These are phyloP conservation scores for Cataglyphis cursor DNA, from an alignment of 2,888 invertebrate genomes.

Conservation along the genomic window DNA sequence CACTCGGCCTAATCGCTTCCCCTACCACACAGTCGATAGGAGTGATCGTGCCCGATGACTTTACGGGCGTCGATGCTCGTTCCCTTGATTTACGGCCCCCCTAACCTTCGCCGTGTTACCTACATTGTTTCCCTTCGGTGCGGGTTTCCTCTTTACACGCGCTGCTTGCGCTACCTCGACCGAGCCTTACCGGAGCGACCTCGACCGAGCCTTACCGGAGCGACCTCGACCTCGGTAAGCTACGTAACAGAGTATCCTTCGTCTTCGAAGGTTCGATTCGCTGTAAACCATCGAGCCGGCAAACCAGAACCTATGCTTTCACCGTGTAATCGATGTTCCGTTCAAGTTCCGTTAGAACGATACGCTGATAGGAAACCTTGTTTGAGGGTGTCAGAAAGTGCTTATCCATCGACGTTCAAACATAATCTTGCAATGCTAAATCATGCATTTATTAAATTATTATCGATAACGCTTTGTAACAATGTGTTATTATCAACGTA, in stretches of 20 bases:
- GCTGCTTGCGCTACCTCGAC: constrained; percentile 63
- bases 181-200: constrained; percentile 52
- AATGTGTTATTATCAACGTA: background rate
- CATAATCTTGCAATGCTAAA: constrained; percentile 9
- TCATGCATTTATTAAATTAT: constrained; percentile 35
- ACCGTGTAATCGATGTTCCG: constrained; percentile 53
- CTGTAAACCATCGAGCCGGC: constrained; percentile 44
- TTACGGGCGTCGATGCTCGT: constrained; percentile 85
- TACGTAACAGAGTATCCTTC: constrained; percentile 57
- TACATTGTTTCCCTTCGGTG: constrained; percentile 79
- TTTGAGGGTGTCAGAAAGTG: background rate
- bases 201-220: constrained; percentile 39
- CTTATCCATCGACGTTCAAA: constrained; percentile 17
- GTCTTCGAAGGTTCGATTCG: constrained; percentile 46
- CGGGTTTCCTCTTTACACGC: constrained; percentile 76
- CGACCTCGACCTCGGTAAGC: constrained; percentile 64
- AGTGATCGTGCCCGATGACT: constrained; percentile 84
- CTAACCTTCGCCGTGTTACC: constrained; percentile 82
- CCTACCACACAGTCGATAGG: constrained; percentile 75
- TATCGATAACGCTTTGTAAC: constrained; percentile 13
- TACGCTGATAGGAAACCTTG: background rate
- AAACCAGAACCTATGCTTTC: constrained; percentile 48
- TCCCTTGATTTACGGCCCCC: constrained; percentile 84
- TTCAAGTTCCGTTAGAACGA: constrained; percentile 11
- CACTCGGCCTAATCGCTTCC: constrained; percentile 74